These are phyloP conservation scores for Dendrocopos noguchii DNA, from an alignment of 2,113 vertebrate genomes.

Conservation along the genomic window DNA sequence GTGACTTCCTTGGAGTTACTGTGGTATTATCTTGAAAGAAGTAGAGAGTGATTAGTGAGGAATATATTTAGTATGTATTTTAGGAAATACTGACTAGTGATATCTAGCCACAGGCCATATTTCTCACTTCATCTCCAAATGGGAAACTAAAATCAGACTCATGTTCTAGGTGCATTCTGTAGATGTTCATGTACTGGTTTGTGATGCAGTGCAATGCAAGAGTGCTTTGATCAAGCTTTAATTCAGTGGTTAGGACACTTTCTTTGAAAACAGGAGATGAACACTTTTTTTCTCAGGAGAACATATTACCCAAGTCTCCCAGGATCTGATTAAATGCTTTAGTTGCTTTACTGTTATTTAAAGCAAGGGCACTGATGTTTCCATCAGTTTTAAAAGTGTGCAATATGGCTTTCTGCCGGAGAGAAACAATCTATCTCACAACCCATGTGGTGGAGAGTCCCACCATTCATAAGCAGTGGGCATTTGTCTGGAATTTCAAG, in stretches of 20 bases:
- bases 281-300: neutral
- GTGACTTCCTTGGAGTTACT: constrained; percentile 5
- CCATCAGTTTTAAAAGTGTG: neutral
- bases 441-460: neutral
- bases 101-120: neutral
- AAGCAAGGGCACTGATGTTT: neutral
- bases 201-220: neutral
- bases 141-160: neutral
- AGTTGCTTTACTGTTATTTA: neutral
- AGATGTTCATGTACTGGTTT: neutral
- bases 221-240: neutral
- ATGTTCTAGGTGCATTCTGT: neutral
- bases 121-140: neutral
- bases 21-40: constrained; percentile 12
- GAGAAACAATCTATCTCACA: neutral
- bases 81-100: neutral
- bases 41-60: neutral
- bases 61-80: neutral
- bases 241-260: neutral
- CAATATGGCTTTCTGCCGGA: neutral
- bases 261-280: neutral
- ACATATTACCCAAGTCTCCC: neutral
- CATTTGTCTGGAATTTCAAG: neutral
- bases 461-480: too few species aligned
- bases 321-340: neutral